Base-by-base conservation (phyloP, 2,797 vertebrate genomes). In the Coracias cyanogaster region DNA sequence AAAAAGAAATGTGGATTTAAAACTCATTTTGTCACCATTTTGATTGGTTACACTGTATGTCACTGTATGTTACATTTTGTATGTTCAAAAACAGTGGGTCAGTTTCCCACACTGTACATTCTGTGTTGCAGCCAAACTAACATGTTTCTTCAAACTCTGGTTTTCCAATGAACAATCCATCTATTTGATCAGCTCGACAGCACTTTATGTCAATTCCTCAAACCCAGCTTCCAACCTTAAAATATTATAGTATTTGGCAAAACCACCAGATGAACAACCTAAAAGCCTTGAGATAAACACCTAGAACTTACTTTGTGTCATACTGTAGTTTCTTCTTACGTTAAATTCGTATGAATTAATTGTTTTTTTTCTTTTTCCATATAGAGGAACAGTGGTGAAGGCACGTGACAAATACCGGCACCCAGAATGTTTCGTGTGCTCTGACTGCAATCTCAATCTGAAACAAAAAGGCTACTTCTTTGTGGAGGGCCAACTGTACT, bases 381-480 rank as follows among this genome's bases (percentile, higher is more conserved):
- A n/a, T 78, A 99, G 99, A 3, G 99, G 99, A 81, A 98, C 99
- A 0, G 99, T 99, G 28, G 99, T 99, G 96, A 99, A 99, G 95
- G 99, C 99, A 2, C 98, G 99, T 62, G 99, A 99, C 64, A 99
- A 99, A 88, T 99, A 98, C 90, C 98, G 98, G 61, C 99, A 99
- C 67, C 99, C 99, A 0, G 99, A 99, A 55, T 99, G 99, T 97
- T 99, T 99, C 7, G 99, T 99, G 94, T 99, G 99, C 76, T 98
- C 98, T 2, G 99, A 99, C 98, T 99, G 99, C 60, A 98, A 98
- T 84, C 97, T 99, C 95, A 99, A 99, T 98, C 98, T 99, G 91
- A 99, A 99, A 96, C 99, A 99, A 92, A 99, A 99, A 94, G 99
- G 99, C 51, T 99, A 99, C 89, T 99, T 99, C 98, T 99, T 99